These are phyloP conservation scores for Lycaon pictus DNA, from an alignment of 2,113 vertebrate species.

Conservation along the genomic window DNA sequence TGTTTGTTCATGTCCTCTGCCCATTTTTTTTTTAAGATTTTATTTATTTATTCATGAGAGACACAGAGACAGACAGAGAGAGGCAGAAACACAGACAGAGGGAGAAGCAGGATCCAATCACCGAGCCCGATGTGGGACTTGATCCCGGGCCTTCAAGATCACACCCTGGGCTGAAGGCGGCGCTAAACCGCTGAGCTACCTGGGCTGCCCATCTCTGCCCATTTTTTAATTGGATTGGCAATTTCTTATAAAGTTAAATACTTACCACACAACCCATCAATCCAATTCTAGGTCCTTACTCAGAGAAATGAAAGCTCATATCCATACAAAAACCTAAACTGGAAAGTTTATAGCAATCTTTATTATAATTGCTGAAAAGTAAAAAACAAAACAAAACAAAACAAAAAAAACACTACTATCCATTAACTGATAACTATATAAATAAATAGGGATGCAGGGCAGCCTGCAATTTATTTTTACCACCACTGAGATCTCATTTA, in stretches of 20 bases:
- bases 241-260: not conserved
- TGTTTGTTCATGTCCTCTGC: not conserved
- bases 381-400: not conserved
- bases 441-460: not conserved
- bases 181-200: too few relatives aligned
- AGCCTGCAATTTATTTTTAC: not conserved
- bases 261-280: not conserved
- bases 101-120: too few relatives aligned
- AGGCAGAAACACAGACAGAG: too few relatives aligned
- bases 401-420: not conserved
- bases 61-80: too few relatives aligned
- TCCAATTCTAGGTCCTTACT: not conserved
- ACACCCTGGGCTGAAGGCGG: too few relatives aligned
- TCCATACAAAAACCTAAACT: slow-evolving; percentile 17
- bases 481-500: slow-evolving; percentile 79
- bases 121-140: too few relatives aligned
- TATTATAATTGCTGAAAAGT: slow-evolving; percentile 5
- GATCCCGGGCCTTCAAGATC: too few relatives aligned
- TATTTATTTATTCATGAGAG: too few relatives aligned
- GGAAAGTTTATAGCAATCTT: not conserved
- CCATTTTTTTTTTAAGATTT: not conserved
- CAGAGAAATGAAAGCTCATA: not conserved
- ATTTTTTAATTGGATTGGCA: not conserved
- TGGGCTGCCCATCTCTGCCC: too few relatives aligned
- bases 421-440: not conserved